phyloP scores from a whole-genome alignment of 2,888 invertebrate species.

The Griposia aprilina region DNA sequence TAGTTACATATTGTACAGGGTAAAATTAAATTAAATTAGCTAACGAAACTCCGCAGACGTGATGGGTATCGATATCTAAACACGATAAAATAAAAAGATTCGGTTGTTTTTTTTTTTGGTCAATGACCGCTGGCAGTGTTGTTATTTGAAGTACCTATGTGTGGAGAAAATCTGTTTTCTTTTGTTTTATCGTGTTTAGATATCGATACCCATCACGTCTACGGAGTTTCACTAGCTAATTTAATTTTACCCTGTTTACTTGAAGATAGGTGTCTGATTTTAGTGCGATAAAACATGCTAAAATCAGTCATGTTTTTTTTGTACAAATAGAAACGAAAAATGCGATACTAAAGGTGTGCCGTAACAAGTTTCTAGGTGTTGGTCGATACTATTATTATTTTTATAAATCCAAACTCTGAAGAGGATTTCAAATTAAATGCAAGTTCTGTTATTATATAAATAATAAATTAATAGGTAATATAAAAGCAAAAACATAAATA shows the following conservation, averaged over 20 bases:
- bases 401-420: neutral
- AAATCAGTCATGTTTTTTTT: slow-evolving; percentile 45
- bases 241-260: slow-evolving; percentile 8
- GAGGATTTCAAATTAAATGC: slow-evolving; percentile 1
- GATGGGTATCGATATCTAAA: too few relatives aligned
- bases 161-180: too few relatives aligned
- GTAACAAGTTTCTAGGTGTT: slow-evolving; percentile 21
- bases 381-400: slow-evolving; percentile 28
- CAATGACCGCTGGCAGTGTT: too few relatives aligned
- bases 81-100: too few relatives aligned
- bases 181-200: too few relatives aligned
- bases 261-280: slow-evolving; percentile 55
- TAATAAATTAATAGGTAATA: neutral
- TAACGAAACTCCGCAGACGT: too few relatives aligned
- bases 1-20: slow-evolving; percentile 47
- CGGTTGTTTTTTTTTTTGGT: too few relatives aligned
- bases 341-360: slow-evolving; percentile 5
- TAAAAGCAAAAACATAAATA: neutral
- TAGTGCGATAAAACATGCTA: slow-evolving; percentile 35
- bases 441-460: neutral
- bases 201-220: too few relatives aligned
- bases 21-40: too few relatives aligned
- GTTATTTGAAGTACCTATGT: too few relatives aligned
- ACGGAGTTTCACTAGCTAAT: too few relatives aligned
- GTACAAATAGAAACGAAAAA: slow-evolving; percentile 16